A percentile compares a stretch with the other conserved stretches of the same genome.
phyloP scores from a whole-genome alignment of 2,797 vertebrate species.

The Malacoctenus gilli region DNA sequence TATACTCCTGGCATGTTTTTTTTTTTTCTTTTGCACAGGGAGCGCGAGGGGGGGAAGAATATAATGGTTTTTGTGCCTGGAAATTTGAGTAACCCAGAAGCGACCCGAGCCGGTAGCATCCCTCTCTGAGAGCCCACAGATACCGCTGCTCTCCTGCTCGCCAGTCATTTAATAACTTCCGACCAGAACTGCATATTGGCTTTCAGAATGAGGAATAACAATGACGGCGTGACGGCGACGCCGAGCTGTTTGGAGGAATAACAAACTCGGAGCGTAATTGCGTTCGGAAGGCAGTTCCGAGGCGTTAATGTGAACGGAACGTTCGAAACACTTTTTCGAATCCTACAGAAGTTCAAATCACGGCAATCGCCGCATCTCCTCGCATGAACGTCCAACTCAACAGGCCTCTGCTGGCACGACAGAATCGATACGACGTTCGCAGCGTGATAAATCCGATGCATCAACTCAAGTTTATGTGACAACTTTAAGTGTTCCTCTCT shows the following conservation, averaged over 20 bases:
- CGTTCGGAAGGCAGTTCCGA: conserved; percentile 23
- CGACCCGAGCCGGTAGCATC: conserved; percentile 26
- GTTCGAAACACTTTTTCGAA: conserved; percentile 15
- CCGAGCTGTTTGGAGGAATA: neutral
- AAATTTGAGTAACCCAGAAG: conserved; percentile 36
- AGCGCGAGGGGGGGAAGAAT: neutral
- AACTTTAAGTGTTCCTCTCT: too few relatives aligned
- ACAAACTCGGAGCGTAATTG: conserved; percentile 19
- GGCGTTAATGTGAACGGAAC: neutral
- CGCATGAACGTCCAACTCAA: too few relatives aligned
- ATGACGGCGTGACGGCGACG: conserved; percentile 11
- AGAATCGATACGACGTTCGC: too few relatives aligned
- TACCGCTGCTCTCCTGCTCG: conserved; percentile 16
- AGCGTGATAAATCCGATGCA: too few relatives aligned
- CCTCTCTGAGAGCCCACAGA: conserved; percentile 16
- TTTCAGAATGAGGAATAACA: conserved; percentile 24
- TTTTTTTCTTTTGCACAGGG: conserved; percentile 19
- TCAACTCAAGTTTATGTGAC: too few relatives aligned
- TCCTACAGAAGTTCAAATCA: neutral
- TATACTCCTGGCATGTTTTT: conserved; percentile 25
- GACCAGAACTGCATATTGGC: conserved; percentile 16
- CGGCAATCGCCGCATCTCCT: neutral
- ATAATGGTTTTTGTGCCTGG: conserved; percentile 29
- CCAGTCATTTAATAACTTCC: conserved; percentile 30
- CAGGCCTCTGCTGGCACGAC: too few relatives aligned